These are phyloP conservation scores for Acronicta alni DNA, from an alignment of 2,888 invertebrate genomes.

Conservation along the genomic window DNA sequence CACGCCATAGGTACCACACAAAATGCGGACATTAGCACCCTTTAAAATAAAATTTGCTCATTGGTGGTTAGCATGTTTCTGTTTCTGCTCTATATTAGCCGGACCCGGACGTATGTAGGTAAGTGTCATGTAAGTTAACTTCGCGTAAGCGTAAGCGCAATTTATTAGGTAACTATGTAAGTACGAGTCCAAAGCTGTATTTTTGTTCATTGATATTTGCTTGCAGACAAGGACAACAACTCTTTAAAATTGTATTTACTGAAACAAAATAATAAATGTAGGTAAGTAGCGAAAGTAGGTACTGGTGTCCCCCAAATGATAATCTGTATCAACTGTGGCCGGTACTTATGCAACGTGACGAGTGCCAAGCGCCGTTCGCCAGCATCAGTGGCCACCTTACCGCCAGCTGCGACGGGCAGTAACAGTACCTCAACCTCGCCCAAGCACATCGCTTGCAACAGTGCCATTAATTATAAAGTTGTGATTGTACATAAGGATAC, in stretches of 20 bases:
- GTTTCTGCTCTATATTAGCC: too few relatives aligned
- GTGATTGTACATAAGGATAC: slow-evolving; percentile 30
- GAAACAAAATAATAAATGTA: slow-evolving; percentile 61
- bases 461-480: slow-evolving; percentile 28
- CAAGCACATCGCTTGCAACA: slow-evolving; percentile 20
- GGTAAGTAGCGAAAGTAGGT: slow-evolving; percentile 83
- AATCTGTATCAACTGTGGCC: slow-evolving; percentile 84
- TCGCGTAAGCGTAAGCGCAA: background rate
- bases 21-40: too few relatives aligned
- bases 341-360: slow-evolving; percentile 81
- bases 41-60: too few relatives aligned
- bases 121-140: too few relatives aligned
- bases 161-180: background rate
- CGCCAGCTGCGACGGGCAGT: slow-evolving; percentile 64
- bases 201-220: slow-evolving; percentile 24
- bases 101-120: too few relatives aligned
- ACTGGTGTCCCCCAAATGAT: slow-evolving; percentile 87
- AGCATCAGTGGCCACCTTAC: slow-evolving; percentile 73
- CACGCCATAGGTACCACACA: too few relatives aligned
- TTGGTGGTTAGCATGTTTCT: too few relatives aligned
- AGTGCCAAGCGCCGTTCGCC: slow-evolving; percentile 67
- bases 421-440: slow-evolving; percentile 38
- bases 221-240: slow-evolving; percentile 50
- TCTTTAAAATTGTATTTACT: slow-evolving; percentile 41
- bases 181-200: background rate